Evolutionary conservation across 2,113 vertebrate species (phyloP), one percentile per base, ranked within the genome.

Genomic region (Xenopus laevis): DNA sequence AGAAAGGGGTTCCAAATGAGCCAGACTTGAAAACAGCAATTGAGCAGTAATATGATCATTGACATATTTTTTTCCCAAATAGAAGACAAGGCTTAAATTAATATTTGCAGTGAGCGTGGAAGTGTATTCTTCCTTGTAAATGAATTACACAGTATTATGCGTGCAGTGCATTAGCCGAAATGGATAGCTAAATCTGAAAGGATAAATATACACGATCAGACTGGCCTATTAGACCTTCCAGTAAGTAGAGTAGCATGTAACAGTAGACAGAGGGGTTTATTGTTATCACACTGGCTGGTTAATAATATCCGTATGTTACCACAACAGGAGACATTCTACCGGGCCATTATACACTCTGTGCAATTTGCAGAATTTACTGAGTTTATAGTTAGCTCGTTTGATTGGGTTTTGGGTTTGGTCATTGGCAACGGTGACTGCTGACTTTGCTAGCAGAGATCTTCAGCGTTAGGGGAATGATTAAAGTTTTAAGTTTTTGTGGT

Each of bases 391-490:
- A 45, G 74, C 67, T 59, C 46, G 30, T 62, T 60, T 64, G 59
- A 70, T 77, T 69, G 66, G 73, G 63, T 67, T 69, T 50, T 63
- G 59, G 73, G 74, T 66, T 75, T 52, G 79, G 68, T 80, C 33
- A 17, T 40, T 81, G 74, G 83, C 75, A 81, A 79, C 71, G 78
- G 79, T 79, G 69, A 53, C 52, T 73, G 79, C 79, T 81, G 79
- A 82, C 71, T 84, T 45, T 6, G 0, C 78, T 89, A 82, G 83
- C 81, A 86, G 10, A 46, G 44, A 18, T 45, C 84, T 86, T 83
- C 81, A 84, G 83, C 86, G 65, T 71, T 73, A 76, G 74, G 77
- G 65, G 65, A 60, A 68, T 72, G 82, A 80, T 76, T 86, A 82
- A 79, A 79, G 80, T 80, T 79, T 78, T 78, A 82, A 78, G 71